phyloP scores from a whole-genome alignment of 30 jellyfish, hydroid and myxozoan species.

The Chrysaora quinquecirrha region DNA sequence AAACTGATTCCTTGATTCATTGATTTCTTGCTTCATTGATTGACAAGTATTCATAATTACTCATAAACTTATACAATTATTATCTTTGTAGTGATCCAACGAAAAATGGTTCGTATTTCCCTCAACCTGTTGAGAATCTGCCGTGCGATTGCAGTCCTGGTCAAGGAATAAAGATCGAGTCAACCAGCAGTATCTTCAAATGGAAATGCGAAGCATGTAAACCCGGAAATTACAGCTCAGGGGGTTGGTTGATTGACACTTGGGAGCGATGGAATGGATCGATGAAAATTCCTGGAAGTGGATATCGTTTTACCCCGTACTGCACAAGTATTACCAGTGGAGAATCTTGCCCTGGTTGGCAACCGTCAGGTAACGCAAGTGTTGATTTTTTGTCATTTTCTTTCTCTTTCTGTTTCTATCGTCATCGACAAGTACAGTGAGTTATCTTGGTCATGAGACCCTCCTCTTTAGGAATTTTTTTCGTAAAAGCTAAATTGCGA shows the following conservation, averaged over 20 bases:
- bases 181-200: slow-evolving; percentile 8
- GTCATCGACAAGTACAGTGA: no score
- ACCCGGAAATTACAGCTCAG: slow-evolving; percentile 86
- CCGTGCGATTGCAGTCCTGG: slow-evolving; percentile 96
- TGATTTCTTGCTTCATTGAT: no score
- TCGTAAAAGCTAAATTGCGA: no score
- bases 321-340: slow-evolving; percentile 78
- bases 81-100: slow-evolving; percentile 62
- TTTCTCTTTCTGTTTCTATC: no score
- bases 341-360: slow-evolving; percentile 87
- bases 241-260: slow-evolving; percentile 86
- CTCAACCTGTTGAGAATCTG: slow-evolving; percentile 35
- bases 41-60: no score
- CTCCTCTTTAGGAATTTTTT: no score
- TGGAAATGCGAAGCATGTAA: slow-evolving; percentile 71
- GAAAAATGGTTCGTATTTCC: slow-evolving; percentile 45
- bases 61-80: no score
- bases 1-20: no score
- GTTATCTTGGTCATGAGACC: no score
- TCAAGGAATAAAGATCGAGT: slow-evolving; percentile 39
- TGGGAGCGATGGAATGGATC: slow-evolving; percentile 90
- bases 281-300: slow-evolving; percentile 77
- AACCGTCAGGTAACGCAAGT: slow-evolving; percentile 85
- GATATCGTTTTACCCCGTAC: slow-evolving; percentile 56
- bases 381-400: no score